Percentiles rank a stretch among this genome's conserved stretches.
These are phyloP conservation scores for Zalophus californianus DNA, from an alignment of 2,797 vertebrate genomes.

Conservation along the genomic window DNA sequence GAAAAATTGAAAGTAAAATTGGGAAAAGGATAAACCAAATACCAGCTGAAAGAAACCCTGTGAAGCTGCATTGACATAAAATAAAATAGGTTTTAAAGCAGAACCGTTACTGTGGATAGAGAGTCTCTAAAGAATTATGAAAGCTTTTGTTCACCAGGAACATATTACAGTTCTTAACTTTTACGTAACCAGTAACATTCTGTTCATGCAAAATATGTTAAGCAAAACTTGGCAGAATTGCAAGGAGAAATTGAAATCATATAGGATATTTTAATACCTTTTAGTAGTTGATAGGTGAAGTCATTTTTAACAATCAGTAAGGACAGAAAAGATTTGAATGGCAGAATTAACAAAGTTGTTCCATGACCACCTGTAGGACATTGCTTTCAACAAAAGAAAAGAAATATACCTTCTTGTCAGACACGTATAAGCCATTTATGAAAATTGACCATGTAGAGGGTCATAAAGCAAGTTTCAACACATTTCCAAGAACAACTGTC, in stretches of 20 bases:
- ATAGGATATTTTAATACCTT: neutral
- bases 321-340: neutral
- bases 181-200: neutral
- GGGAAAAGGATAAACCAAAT: neutral
- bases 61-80: neutral
- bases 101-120: neutral
- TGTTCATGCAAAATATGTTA: constrained; percentile 26
- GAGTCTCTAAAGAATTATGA: neutral
- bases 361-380: neutral
- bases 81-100: neutral
- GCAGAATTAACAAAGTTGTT: neutral
- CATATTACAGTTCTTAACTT: neutral
- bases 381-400: neutral
- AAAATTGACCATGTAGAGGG: neutral
- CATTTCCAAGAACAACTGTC: neutral
- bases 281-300: neutral
- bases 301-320: neutral
- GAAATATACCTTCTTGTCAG: neutral
- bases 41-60: neutral
- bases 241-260: neutral
- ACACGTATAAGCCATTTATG: neutral
- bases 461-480: neutral
- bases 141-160: neutral
- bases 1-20: neutral
- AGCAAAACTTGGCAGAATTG: constrained; percentile 6